Conservation (phyloP, 2,113 vertebrate species). For the Scomber japonicus region DNA sequence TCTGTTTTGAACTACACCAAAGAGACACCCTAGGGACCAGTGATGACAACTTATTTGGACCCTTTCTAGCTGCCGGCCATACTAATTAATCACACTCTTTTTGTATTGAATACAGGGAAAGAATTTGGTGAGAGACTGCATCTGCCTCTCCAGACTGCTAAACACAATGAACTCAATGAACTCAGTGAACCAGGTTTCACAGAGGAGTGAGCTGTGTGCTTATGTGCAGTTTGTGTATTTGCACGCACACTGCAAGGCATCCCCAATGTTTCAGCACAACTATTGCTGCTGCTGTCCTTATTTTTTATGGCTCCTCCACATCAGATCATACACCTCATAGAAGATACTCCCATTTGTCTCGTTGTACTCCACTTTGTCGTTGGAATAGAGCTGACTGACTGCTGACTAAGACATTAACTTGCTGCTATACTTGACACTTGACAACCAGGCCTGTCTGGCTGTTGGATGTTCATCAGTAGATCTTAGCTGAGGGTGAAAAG, state of each 20-base stretch:
- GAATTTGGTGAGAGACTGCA: slow-evolving; percentile 54
- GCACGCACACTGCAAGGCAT: slow-evolving; percentile 18
- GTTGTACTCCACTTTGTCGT: neutral
- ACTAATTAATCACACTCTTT: slow-evolving; percentile 75
- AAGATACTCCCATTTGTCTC: neutral
- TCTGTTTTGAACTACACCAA: slow-evolving; percentile 51
- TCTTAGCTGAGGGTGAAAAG: neutral
- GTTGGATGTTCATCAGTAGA: neutral
- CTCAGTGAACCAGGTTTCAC: slow-evolving; percentile 67
- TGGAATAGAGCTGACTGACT: neutral
- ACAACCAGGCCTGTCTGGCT: neutral
- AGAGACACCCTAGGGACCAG: slow-evolving; percentile 41
- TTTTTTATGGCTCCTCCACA: neutral
- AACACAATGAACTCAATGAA: slow-evolving; percentile 77
- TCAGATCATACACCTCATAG: neutral
- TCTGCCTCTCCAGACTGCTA: slow-evolving; percentile 67
- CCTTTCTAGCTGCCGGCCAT: slow-evolving; percentile 60
- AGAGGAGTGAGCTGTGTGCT: slow-evolving; percentile 14
- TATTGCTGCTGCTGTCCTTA: neutral
- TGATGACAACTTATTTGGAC: slow-evolving; percentile 74
- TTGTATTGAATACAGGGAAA: slow-evolving; percentile 71
- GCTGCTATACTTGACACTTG: neutral
- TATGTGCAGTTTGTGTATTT: neutral
- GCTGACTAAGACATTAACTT: neutral
- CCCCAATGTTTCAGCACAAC: slow-evolving; percentile 4